Evolutionary conservation across 1,140 invertebrate species (phyloP), one percentile per base, ranked within the genome.

Genomic region (Drosophila orosa): DNA sequence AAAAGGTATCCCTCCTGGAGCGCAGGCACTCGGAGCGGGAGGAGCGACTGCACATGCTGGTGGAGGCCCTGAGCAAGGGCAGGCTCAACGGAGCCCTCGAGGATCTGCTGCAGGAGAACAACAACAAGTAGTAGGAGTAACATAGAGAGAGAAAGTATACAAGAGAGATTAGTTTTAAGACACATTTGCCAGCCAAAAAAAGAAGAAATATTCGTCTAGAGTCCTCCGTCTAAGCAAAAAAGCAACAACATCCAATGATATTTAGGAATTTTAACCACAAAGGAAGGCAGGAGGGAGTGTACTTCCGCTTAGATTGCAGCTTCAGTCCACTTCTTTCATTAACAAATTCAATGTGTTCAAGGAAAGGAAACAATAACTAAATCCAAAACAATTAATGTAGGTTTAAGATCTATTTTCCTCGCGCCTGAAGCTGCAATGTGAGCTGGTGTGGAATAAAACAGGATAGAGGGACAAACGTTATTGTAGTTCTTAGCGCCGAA

Each of bases 11-110:
- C 31, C 78, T 91, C 15, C 48, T 92, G 56, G 91, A 92, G 63
- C 78, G 91, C 1, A 78, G 91, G 1, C 91, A 92, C 35, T 85
- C 90, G 50, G 91, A 92, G 77, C 91, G 91, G 1, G 91, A 92
- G 77, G 90, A 92, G 35, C 82, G 91, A 10, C 55, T 92, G 25
- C 91, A 92, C 25, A 91, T 92, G 80, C 76, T 92, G n/a, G 91
- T 92, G 13, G 91, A 92, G 60, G 91, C 91, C 17, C 73, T 92
- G 3, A 92, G 91, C 68, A 92, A 92, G 54, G 91, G 91, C 17
- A 72, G 91, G 13, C 63, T 92, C 4, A 92, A 90, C 31, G 91
- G 91, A 5, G 91, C 90, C 0, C 74, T 92, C 22, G 90, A 91
- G 52, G 90, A 90, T 48, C 58, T 91, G 25, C 5, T 92, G 66